Evolutionary conservation across 2,888 invertebrate species (phyloP).

Genomic region (Octodonta nipae): DNA sequence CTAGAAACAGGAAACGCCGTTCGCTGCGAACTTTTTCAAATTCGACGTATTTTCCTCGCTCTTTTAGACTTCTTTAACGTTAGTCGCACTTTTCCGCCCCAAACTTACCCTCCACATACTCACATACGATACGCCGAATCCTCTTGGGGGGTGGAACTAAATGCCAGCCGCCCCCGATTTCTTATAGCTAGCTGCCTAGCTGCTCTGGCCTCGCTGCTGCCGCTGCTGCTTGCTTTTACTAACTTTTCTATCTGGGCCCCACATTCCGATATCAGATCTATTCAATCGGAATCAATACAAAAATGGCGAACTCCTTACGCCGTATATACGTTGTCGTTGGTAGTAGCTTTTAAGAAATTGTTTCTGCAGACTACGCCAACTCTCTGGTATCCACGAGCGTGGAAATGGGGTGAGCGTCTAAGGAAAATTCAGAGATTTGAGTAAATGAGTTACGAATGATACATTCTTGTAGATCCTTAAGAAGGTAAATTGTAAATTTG

Average conservation of each 20-base stretch:
- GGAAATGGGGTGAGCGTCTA: too few relatives aligned
- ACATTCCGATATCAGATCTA: slow-evolving; percentile 27
- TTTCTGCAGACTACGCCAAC: slow-evolving; percentile 1
- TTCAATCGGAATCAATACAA: slow-evolving; percentile 31
- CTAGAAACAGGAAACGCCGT: too few relatives aligned
- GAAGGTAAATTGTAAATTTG: too few relatives aligned
- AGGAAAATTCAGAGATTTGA: too few relatives aligned
- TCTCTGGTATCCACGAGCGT: too few relatives aligned
- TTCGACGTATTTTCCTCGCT: too few relatives aligned
- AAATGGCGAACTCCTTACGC: slow-evolving; percentile 25
- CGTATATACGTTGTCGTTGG: too few relatives aligned
- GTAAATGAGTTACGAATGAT: too few relatives aligned
- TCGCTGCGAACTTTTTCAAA: too few relatives aligned
- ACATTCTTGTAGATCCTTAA: too few relatives aligned
- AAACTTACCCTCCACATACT: slow-evolving; percentile 30
- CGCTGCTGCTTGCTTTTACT: slow-evolving; percentile 11
- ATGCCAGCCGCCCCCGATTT: slow-evolving; percentile 22
- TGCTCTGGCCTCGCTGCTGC: not conserved
- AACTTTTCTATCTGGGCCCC: slow-evolving; percentile 24
- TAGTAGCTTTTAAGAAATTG: slow-evolving; percentile 6
- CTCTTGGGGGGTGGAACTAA: slow-evolving; percentile 26
- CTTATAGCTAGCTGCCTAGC: slow-evolving; percentile 13
- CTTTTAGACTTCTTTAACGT: too few relatives aligned
- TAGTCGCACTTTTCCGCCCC: slow-evolving; percentile 20
- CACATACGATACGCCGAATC: slow-evolving; percentile 34